Conservation (phyloP, 2,113 vertebrate genomes). For the Thymallus thymallus region DNA sequence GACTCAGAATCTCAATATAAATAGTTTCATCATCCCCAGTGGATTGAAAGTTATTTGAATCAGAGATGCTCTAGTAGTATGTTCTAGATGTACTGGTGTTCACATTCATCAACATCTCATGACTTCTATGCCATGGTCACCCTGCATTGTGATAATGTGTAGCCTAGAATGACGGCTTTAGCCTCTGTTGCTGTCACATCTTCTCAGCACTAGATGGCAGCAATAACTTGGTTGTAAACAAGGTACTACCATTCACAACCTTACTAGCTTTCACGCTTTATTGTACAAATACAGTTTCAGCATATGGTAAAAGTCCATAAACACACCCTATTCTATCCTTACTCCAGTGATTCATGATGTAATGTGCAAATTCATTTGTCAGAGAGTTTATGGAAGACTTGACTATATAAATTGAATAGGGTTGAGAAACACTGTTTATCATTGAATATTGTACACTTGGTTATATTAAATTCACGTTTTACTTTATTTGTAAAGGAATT, state of each 20-base stretch:
- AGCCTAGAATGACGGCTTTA: background rate
- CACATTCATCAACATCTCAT: too few relatives aligned
- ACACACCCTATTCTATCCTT: background rate
- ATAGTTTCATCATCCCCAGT: too few relatives aligned
- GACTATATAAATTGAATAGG: background rate
- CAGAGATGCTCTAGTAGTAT: too few relatives aligned
- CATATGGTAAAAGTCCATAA: background rate
- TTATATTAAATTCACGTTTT: background rate
- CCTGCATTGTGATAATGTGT: background rate
- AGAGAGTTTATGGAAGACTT: background rate
- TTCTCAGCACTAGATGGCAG: slow-evolving; percentile 40
- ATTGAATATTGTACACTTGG: background rate
- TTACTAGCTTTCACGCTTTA: background rate
- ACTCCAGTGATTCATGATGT: background rate
- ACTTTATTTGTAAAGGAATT: background rate
- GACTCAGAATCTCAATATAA: too few relatives aligned
- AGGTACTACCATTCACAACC: background rate
- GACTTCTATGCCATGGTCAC: background rate
- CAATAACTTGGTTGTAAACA: slow-evolving; percentile 13
- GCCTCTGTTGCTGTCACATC: slow-evolving; percentile 16
- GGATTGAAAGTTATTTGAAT: too few relatives aligned
- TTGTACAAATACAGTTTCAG: background rate
- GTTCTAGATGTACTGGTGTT: too few relatives aligned
- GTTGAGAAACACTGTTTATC: too few relatives aligned
- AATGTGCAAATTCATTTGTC: background rate